Evolutionary conservation across 2,797 vertebrate genomes (phyloP).

Genomic region (Melanotaenia parkinsoni): DNA sequence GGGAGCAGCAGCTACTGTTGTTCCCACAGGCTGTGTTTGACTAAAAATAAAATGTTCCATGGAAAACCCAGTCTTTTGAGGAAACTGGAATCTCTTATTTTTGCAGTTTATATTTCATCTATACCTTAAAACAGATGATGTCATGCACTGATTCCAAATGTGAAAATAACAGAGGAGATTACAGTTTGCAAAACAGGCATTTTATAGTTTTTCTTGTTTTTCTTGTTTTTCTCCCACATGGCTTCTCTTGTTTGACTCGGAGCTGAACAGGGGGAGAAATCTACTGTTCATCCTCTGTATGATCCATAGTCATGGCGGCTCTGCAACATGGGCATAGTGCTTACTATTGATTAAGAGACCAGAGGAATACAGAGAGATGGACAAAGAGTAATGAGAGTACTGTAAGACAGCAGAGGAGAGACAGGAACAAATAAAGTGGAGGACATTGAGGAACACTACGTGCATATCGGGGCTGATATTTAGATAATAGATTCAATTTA

Average conservation of each 20-base stretch:
- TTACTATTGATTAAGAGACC: conserved; percentile 59
- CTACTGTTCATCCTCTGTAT: conserved; percentile 33
- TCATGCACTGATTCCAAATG: background rate
- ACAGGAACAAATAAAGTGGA: background rate
- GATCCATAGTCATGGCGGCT: conserved; percentile 54
- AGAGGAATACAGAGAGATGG: conserved; percentile 16
- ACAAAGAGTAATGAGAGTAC: conserved; percentile 1
- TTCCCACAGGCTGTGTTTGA: conserved; percentile 22
- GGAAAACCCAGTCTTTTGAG: background rate
- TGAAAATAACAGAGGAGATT: background rate
- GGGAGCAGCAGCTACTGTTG: conserved; percentile 39
- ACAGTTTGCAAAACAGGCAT: conserved; percentile 3
- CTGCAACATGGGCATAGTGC: conserved; percentile 51
- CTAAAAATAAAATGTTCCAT: conserved; percentile 11
- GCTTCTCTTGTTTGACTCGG: conserved; percentile 57
- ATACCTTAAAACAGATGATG: background rate
- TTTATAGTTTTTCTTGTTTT: conserved; percentile 24
- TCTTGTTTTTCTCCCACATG: conserved; percentile 8
- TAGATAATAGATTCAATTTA: too few species aligned
- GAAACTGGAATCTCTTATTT: too few species aligned
- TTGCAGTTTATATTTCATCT: background rate
- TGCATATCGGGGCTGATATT: too few species aligned
- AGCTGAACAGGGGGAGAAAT: conserved; percentile 34
- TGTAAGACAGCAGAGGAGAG: background rate
- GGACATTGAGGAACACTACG: background rate